Evolutionary conservation across 2,888 invertebrate genomes (phyloP), one percentile per base, ranked within the genome.

Genomic region (Merodon equestris): DNA sequence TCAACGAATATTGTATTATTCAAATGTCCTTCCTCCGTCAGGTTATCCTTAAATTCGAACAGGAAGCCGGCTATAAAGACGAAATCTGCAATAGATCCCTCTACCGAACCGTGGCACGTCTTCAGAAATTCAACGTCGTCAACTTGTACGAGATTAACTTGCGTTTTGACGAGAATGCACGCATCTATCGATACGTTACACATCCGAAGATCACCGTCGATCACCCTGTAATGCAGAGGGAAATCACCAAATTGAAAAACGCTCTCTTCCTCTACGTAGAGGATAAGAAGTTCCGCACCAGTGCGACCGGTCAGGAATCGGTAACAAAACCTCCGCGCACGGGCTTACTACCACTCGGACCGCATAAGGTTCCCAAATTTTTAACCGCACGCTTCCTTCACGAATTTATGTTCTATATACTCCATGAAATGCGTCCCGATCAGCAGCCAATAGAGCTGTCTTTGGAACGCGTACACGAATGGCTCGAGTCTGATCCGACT

Each of bases 371-470:
- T 0, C 86, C 94, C 0, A 95, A 94, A 87, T 93, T 93, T 85
- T 87, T 92, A 10, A 90, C 94, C 48, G 91, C 93, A 87, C 90
- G 92, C 72, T 88, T 91, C 1, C 84, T 95, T 44, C 95, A 96
- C 85, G 91, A 93, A 82, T 91, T 93, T 81, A 85, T 96, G 12
- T 94, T 91, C 86, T 94, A 94, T 85, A 85, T 95, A n/a, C 89
- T 93, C 7, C 92, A 92, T 83, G 91, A 90, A 47, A 90, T 92
- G 84, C 87, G 89, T 27, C 90, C 90, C 0, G 83, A 88, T 15
- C 84, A 85, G 13, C 48, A 68, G 10, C 83, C 86, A 0, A 12
- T 85, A 0, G 47, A 79, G 1, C 82, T 87, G 60, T 83, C 82
- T 0, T 73, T 81, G 9, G 83, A 85, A 0, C 63, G 87, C 0